Evolutionary conservation across 1,140 invertebrate species (phyloP), one percentile per base, ranked within the genome.

Genomic region (Papilio polyxenes): DNA sequence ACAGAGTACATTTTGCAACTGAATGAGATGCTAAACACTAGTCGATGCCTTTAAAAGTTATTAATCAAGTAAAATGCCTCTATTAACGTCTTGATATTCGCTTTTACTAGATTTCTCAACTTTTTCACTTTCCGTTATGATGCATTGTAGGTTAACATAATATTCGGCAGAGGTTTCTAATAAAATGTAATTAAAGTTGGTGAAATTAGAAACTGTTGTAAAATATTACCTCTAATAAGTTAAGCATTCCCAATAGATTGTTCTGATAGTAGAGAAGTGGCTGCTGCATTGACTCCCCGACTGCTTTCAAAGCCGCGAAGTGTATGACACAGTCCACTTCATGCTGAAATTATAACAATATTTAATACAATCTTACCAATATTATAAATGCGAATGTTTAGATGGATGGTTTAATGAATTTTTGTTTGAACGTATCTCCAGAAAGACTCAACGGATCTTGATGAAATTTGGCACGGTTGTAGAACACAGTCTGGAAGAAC

Each of bases 271-370:
- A 99, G 56, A 97, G 95, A 2, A 99, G 95, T 2, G 98, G 98
- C 86, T 97, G 96, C 88, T 97, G 95, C 96, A 98, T 98, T 0
- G 98, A 99, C 94, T 99, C 98, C 3, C 98, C 98, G 13, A 99
- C 98, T 40, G 98, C 98, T 94, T 99, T 99, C 89, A 99, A 95
- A 0, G 98, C 98, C 59, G 98, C 98, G 94, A 99, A 98, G 94
- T 99, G 98, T 87, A 99, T 98, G 2, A 99, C 98, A 92, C 97
- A 97, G 91, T 97, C 96, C 88, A 99, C 96, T 89, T 97, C 96
- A 90, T 99, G 96, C 98, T 99, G 94, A 81, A 96, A 80, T 75
- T 8, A 20, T 49, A 48, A 75, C 96, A 84, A 81, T 78, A 59
- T 10, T 74, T 82, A 59, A 44, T 81, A 79, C 53, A 17, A 80